Evolutionary conservation across 2,797 vertebrate genomes (phyloP).

Genomic region (Rhinogobio ventralis): DNA sequence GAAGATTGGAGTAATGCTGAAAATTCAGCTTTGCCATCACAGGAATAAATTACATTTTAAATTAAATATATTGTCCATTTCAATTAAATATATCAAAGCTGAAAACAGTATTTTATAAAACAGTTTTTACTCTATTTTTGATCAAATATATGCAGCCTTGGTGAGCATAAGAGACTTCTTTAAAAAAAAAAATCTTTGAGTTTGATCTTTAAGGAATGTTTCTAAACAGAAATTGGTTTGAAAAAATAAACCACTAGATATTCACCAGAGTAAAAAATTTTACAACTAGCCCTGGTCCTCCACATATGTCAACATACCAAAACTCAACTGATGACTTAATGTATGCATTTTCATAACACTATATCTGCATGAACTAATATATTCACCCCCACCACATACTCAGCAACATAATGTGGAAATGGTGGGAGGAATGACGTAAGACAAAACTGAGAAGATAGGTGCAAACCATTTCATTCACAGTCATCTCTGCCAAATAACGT

Average conservation of each 20-base stretch:
- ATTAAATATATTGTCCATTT: no score
- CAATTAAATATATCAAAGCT: background rate
- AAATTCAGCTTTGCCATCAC: no score
- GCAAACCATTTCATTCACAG: constrained; percentile 77
- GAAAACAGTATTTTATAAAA: background rate
- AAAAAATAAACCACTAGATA: background rate
- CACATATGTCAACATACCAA: background rate
- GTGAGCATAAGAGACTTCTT: background rate
- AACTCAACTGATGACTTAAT: background rate
- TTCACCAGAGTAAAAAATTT: background rate
- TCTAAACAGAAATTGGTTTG: no score
- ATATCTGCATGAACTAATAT: constrained; percentile 6
- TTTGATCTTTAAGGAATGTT: no score
- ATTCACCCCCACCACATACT: background rate
- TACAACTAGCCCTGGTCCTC: background rate
- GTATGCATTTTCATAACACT: background rate
- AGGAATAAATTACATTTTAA: background rate
- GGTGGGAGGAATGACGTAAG: constrained; percentile 22
- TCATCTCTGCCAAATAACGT: constrained; percentile 72
- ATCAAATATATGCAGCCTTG: background rate
- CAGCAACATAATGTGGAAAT: constrained; percentile 10
- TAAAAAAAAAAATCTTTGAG: no score
- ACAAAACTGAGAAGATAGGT: constrained; percentile 50
- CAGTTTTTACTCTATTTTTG: background rate
- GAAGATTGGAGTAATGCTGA: background rate